Evolutionary conservation across 2,797 vertebrate species (phyloP), one percentile per base, ranked within the genome.

Genomic region (Meriones psammophilus): DNA sequence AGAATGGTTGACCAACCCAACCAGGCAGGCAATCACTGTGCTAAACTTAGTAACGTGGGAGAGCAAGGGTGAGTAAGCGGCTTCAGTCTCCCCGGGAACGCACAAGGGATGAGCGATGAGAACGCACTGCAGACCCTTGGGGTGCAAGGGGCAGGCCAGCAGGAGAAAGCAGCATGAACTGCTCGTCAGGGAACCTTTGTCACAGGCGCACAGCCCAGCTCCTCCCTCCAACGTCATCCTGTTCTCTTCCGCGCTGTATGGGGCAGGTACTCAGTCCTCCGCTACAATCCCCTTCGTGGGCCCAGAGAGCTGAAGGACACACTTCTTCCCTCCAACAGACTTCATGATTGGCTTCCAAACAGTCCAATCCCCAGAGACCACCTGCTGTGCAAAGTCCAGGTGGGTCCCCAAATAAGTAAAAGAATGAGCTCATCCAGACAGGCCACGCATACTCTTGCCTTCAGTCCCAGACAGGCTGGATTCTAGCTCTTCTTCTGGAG

Each of bases 161-260:
- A 56, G 3, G 8, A 54, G 14, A 24, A 30, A 18, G 56, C 14
- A 30, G 14, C 71, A 17, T 10, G 8, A 54, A 24, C 3, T 1
- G 0, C n/a, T 15, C 3, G 30, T 1, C 10, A 20, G 77, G 26
- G 0, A 10, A 17, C 20, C 14, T 33, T 39, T 0, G 0, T 28
- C 28, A 17, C 28, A 56, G 80, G n/a, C 77, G 39, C 3, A 10
- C 17, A 5, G 15, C 69, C 12, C 5, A 36, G 39, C 76, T 60
- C 4, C 26, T 39, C 58, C 14, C 78, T 76, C 71, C 1, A 3
- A 0, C 24, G 20, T 64, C 26, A 24, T 39, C 22, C 2, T 18
- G 68, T 4, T 12, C 83, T 42, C 54, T 60, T 33, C 24, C 33
- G 24, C n/a, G 18, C 64, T 22, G 30, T 2, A 28, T 22, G 39